A percentile compares a stretch with the other conserved stretches of the same genome.
Conservation (phyloP, 2,888 invertebrate species). For the Dexiosoma caninum region DNA sequence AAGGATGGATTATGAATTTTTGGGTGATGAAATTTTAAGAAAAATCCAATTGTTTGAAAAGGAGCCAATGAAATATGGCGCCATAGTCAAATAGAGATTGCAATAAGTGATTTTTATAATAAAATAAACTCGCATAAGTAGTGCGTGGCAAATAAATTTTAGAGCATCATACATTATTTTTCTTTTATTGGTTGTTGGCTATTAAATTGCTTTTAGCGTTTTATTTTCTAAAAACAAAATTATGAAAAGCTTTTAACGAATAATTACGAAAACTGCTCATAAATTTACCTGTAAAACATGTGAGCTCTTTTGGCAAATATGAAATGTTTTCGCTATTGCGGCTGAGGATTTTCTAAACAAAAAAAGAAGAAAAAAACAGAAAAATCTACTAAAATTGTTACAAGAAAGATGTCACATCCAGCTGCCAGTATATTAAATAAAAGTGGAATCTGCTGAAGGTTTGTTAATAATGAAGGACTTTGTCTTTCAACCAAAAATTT, state of each 20-base stretch:
- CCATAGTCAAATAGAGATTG: not conserved
- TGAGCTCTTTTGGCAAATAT: not conserved
- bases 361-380: too few relatives aligned
- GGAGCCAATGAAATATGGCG: not conserved
- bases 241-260: not conserved
- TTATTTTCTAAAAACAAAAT: not conserved
- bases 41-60: not conserved
- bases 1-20: not conserved
- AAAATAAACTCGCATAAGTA: not conserved
- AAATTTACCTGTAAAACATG: not conserved
- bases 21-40: not conserved
- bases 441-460: too few relatives aligned
- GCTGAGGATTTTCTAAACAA: not conserved
- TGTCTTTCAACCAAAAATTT: too few relatives aligned
- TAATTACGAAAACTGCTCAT: not conserved
- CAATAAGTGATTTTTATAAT: not conserved
- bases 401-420: too few relatives aligned
- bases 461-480: too few relatives aligned
- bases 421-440: too few relatives aligned
- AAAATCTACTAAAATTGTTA: too few relatives aligned
- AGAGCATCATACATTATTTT: not conserved
- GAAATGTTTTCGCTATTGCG: not conserved
- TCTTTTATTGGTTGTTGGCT: not conserved
- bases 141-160: not conserved
- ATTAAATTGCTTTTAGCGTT: not conserved